A percentile compares a stretch with the other conserved stretches of the same genome.
Evolutionary conservation across 2,113 vertebrate species (phyloP).

Genomic region (Eurystomus gularis): DNA sequence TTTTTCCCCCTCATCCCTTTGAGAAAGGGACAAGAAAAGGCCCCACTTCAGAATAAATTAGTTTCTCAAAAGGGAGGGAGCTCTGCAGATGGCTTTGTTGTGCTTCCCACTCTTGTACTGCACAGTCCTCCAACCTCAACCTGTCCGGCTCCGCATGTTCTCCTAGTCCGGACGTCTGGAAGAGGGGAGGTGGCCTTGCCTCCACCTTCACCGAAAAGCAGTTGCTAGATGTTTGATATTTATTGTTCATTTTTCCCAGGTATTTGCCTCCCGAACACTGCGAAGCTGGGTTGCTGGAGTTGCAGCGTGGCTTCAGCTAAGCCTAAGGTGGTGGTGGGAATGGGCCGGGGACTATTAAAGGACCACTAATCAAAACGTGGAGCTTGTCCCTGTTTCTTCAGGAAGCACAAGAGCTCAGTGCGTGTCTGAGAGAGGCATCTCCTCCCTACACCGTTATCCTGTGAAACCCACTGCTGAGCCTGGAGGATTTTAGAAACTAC

Average conservation of each 20-base stretch:
- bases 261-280: neutral
- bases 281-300: neutral
- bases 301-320: neutral
- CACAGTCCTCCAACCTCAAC: neutral
- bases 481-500: neutral
- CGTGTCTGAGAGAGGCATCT: constrained; percentile 32
- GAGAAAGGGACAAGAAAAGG: neutral
- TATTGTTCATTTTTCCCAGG: neutral
- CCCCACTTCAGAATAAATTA: neutral
- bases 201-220: constrained; percentile 10
- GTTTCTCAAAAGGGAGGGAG: neutral
- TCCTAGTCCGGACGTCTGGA: constrained; percentile 15
- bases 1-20: neutral
- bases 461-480: neutral
- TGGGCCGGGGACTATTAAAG: neutral
- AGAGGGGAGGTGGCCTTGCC: neutral
- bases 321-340: constrained; percentile 2
- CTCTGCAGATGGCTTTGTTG: neutral
- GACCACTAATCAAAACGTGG: neutral
- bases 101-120: neutral
- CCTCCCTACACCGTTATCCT: neutral
- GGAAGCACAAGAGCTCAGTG: neutral
- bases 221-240: neutral
- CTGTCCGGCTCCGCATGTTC: neutral
- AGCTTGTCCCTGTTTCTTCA: neutral